Evolutionary conservation across 1,140 invertebrate genomes (phyloP).

Genomic region (Nylanderia fulva): DNA sequence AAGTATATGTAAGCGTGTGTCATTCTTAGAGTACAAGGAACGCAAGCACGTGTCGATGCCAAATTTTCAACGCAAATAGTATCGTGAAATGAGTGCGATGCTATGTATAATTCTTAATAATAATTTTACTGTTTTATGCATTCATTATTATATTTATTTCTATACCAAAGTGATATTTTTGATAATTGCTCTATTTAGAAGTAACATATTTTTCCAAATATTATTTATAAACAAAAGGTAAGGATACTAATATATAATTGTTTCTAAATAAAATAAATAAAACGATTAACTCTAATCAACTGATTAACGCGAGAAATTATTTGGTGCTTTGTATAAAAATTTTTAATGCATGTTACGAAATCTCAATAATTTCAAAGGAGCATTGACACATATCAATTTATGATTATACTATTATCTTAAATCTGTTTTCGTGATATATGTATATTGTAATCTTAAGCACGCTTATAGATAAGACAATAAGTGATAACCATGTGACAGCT

Average conservation of each 20-base stretch:
- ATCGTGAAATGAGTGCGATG: background rate
- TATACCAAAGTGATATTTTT: background rate
- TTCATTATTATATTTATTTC: background rate
- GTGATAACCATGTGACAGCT: too few species aligned
- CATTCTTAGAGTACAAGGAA: background rate
- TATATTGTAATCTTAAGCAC: too few species aligned
- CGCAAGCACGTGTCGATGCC: background rate
- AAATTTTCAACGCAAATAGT: slow-evolving; percentile 26
- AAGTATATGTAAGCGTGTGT: background rate
- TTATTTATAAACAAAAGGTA: background rate
- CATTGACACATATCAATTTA: background rate
- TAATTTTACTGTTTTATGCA: background rate
- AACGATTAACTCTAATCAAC: background rate
- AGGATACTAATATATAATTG: background rate
- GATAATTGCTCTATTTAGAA: background rate
- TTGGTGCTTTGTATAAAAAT: background rate
- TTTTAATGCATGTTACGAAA: background rate
- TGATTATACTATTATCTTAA: too few species aligned
- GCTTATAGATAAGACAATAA: too few species aligned
- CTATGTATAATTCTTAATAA: background rate
- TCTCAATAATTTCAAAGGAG: background rate
- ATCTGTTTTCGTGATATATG: too few species aligned
- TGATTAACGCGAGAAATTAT: background rate
- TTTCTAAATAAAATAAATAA: background rate
- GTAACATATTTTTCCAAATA: background rate